These are phyloP conservation scores for Chloropsis cyanopogon DNA, from an alignment of 2,113 vertebrate species.

Conservation along the genomic window DNA sequence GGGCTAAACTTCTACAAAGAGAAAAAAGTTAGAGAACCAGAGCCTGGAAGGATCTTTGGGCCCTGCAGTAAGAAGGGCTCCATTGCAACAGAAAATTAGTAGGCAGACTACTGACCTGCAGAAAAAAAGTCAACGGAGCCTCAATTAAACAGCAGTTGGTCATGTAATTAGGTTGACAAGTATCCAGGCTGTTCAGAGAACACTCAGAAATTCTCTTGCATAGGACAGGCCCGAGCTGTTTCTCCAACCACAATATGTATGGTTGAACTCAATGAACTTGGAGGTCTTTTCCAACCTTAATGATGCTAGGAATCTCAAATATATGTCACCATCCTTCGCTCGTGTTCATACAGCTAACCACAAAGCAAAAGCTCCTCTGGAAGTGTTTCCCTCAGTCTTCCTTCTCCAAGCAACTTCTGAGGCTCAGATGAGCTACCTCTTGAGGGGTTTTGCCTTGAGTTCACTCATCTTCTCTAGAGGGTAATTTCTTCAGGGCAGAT, in stretches of 20 bases:
- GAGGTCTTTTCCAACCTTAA: not conserved
- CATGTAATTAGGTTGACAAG: not conserved
- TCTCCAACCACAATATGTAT: not conserved
- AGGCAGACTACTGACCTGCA: not conserved
- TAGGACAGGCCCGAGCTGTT: constrained; percentile 21
- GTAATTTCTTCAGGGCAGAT: not conserved
- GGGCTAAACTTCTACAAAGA: not conserved
- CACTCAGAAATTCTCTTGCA: constrained; percentile 17
- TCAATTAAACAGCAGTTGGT: not conserved
- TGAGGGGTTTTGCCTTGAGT: not conserved
- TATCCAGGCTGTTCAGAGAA: constrained; percentile 2
- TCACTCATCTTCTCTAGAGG: not conserved
- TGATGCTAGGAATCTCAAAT: not conserved
- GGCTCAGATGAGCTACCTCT: not conserved
- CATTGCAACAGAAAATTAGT: constrained; percentile 1
- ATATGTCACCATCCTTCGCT: not conserved
- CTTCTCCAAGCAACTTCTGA: not conserved
- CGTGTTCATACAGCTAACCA: not conserved
- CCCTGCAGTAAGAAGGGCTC: not conserved
- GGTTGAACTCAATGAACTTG: not conserved
- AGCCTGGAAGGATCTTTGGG: not conserved
- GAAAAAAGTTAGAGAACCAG: not conserved
- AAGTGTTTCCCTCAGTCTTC: not conserved
- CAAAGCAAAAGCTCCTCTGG: not conserved
- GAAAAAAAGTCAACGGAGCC: not conserved